Evolutionary conservation across 1,140 invertebrate species (phyloP), one percentile per base, ranked within the genome.

Genomic region (Sitobion miscanthi): DNA sequence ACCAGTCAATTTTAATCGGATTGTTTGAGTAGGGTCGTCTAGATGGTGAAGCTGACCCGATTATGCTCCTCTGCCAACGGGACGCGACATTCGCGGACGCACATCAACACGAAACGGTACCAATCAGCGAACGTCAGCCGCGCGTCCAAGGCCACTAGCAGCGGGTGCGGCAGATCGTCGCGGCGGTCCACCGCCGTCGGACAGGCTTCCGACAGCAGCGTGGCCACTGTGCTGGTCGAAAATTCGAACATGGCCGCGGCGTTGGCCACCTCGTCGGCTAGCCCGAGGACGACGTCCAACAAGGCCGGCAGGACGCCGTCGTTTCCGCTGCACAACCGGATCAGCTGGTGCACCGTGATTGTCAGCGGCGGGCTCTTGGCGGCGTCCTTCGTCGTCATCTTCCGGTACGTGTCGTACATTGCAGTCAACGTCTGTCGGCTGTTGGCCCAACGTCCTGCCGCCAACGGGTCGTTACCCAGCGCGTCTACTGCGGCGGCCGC

Each of bases 91-190:
- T 91, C 47, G 30, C 77, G 90, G 20, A 91, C 45, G 90, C 90
- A 83, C 90, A 83, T 25, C 69, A 83, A 30, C n/a, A 83, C 69
- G 69, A 91, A 91, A 21, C 47, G 62, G 25, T 91, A 91, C 90
- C 90, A 91, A 35, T 91, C 69, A 47, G 45, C 69, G 45, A 91
- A 91, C 90, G 69, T 83, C 30, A 91, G n/a, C 17, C 90, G 90
- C 47, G 47, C 35, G 11, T 83, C 69, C 45, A 42, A 47, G 20
- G n/a, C 35, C 20, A 91, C 57, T 20, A 91, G 0, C 20, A 25
- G 62, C 11, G 62, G 30, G 11, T n/a, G 62, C 30, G 11, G 3
- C 30, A n/a, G n/a, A 69, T n/a, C 69, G 45, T n/a, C 35, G 69
- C 47, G 69, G 7, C 1, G n/a, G 69, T 91, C 35, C 45, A 38